Evolutionary conservation across 2,888 invertebrate genomes (phyloP).

Genomic region (Congeria kusceri): DNA sequence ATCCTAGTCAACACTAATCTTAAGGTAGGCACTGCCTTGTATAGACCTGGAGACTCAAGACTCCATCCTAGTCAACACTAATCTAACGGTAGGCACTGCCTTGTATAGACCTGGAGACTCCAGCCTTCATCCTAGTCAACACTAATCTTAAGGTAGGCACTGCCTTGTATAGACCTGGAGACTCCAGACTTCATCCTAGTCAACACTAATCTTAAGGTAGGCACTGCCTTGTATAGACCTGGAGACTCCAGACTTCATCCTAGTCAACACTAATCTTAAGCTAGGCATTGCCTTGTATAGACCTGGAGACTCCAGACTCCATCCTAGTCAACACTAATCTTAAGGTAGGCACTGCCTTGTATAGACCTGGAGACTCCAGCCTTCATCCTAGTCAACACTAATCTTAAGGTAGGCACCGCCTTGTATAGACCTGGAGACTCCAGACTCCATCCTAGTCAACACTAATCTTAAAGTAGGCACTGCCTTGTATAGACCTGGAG

Average conservation of each 20-base stretch:
- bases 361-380: constrained; percentile 98
- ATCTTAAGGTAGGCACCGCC: constrained; percentile 91
- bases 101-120: constrained; percentile 97
- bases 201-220: neutral
- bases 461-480: constrained; percentile 90
- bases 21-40: constrained; percentile 75
- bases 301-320: neutral
- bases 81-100: constrained; percentile 86
- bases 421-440: constrained; percentile 97
- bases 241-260: constrained; percentile 97
- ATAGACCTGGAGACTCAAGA: neutral
- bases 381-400: constrained; percentile 96
- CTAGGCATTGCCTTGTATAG: constrained; percentile 63
- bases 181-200: neutral
- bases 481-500: neutral
- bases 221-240: constrained; percentile 93
- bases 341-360: constrained; percentile 88
- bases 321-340: neutral
- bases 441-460: constrained; percentile 96
- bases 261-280: constrained; percentile 94
- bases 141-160: constrained; percentile 90
- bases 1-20: constrained; percentile 97
- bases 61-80: neutral
- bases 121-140: constrained; percentile 96
- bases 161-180: neutral